phyloP scores from a whole-genome alignment of 2,113 vertebrate species.

The Addax nasomaculatus region DNA sequence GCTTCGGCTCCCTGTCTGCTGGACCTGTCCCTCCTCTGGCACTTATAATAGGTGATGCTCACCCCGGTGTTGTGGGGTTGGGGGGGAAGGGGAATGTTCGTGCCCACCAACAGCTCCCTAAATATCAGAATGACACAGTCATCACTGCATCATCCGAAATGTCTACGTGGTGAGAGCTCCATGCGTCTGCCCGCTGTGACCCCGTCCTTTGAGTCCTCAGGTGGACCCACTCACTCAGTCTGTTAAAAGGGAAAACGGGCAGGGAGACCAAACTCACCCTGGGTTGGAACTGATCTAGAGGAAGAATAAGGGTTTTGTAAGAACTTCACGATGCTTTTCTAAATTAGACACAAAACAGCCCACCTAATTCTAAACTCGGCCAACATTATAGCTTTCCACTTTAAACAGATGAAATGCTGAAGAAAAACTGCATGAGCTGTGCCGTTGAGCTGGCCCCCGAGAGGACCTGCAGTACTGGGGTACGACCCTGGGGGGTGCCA shows the following conservation, averaged over 20 bases:
- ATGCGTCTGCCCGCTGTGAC: fast-evolving
- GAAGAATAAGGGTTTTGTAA: neutral
- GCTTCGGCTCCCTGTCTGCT: fast-evolving
- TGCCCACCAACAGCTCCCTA: neutral
- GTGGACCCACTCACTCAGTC: too few relatives aligned
- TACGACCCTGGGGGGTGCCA: fast-evolving
- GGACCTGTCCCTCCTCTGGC: fast-evolving
- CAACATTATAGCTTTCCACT: neutral
- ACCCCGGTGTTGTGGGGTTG: fast-evolving
- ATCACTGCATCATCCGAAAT: fast-evolving
- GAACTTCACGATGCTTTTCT: constrained; percentile 16
- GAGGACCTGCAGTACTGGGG: fast-evolving
- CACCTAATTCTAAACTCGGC: neutral
- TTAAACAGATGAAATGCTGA: neutral
- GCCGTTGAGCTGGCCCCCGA: fast-evolving
- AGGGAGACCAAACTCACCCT: neutral
- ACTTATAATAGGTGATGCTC: fast-evolving
- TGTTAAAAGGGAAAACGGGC: neutral
- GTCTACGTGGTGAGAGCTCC: neutral
- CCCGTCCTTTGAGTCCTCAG: neutral
- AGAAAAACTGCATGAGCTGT: fast-evolving
- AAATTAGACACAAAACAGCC: constrained; percentile 9
- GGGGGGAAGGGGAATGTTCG: fast-evolving
- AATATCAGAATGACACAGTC: neutral
- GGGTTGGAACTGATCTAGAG: neutral